Evolutionary conservation across 2,113 vertebrate genomes (phyloP).

Genomic region (Circaetus cinerascens): DNA sequence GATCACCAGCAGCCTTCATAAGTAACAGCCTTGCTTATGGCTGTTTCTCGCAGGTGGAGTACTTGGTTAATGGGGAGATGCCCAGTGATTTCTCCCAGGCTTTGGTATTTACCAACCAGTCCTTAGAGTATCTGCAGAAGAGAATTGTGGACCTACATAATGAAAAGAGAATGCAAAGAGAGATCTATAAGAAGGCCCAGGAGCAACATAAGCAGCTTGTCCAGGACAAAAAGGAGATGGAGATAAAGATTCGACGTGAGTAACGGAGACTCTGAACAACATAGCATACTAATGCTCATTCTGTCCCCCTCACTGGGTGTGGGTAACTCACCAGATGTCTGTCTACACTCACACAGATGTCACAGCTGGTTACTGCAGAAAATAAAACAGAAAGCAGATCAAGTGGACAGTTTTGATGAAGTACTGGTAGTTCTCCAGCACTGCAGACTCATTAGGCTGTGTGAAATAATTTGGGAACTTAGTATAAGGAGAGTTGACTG

Average conservation of each 20-base stretch:
- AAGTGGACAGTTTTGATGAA: not conserved
- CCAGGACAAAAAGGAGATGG: constrained; percentile 79
- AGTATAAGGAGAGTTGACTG: not conserved
- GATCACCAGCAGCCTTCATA: not conserved
- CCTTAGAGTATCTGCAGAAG: constrained; percentile 74
- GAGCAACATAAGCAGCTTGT: constrained; percentile 79
- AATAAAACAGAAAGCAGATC: not conserved
- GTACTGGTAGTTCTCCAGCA: not conserved
- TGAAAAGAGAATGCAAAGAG: constrained; percentile 79
- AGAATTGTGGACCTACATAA: constrained; percentile 76
- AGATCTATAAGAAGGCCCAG: constrained; percentile 72
- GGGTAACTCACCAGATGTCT: not conserved
- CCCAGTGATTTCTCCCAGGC: constrained; percentile 76
- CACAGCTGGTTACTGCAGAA: not conserved
- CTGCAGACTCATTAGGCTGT: not conserved
- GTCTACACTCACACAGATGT: not conserved
- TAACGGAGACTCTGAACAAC: not conserved
- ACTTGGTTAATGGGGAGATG: constrained; percentile 68
- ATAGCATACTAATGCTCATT: not conserved
- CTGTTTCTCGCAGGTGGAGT: constrained; percentile 79
- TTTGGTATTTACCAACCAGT: constrained; percentile 78
- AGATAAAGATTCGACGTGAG: constrained; percentile 75
- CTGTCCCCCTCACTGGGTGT: not conserved
- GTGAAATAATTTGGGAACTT: not conserved
- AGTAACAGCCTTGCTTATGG: not conserved